A percentile compares a stretch with the other conserved stretches of the same genome.
phyloP scores from a whole-genome alignment of 1,140 invertebrate genomes.

The Ips typographus region DNA sequence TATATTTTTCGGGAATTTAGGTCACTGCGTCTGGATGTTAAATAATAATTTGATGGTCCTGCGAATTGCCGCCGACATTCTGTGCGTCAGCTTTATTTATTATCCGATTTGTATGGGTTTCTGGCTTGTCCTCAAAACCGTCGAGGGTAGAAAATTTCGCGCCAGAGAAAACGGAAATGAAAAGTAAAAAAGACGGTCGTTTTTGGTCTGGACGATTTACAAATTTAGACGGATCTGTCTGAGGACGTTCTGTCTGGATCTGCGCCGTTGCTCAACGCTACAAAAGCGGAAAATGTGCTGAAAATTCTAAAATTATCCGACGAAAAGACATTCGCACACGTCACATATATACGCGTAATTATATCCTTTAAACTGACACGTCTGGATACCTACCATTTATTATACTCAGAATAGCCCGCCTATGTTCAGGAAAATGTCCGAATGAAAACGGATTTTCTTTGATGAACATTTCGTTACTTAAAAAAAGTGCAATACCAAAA shows the following conservation, averaged over 20 bases:
- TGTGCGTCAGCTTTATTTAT: too few species aligned
- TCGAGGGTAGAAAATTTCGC: too few species aligned
- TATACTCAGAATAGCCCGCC: too few species aligned
- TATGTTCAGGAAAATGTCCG: too few species aligned
- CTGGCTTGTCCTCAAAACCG: neutral
- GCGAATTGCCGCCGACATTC: neutral
- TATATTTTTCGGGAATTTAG: slow-evolving; percentile 22
- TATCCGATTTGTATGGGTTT: neutral
- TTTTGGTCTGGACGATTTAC: too few species aligned
- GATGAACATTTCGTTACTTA: too few species aligned
- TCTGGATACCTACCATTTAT: too few species aligned
- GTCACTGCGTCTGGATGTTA: slow-evolving; percentile 17
- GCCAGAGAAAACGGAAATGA: too few species aligned
- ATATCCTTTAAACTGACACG: too few species aligned
- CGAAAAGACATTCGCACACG: neutral
- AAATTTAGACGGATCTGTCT: neutral
- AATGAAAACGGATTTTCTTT: too few species aligned
- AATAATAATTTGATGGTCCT: neutral
- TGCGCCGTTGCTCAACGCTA: neutral
- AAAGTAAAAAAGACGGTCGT: too few species aligned
- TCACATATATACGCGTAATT: neutral
- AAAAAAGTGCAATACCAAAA: too few species aligned
- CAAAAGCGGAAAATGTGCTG: slow-evolving; percentile 1
- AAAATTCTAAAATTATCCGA: slow-evolving; percentile 6
- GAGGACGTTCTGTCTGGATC: neutral